Evolutionary conservation across 2,797 vertebrate species (phyloP).

Genomic region (Rhinogobio ventralis): DNA sequence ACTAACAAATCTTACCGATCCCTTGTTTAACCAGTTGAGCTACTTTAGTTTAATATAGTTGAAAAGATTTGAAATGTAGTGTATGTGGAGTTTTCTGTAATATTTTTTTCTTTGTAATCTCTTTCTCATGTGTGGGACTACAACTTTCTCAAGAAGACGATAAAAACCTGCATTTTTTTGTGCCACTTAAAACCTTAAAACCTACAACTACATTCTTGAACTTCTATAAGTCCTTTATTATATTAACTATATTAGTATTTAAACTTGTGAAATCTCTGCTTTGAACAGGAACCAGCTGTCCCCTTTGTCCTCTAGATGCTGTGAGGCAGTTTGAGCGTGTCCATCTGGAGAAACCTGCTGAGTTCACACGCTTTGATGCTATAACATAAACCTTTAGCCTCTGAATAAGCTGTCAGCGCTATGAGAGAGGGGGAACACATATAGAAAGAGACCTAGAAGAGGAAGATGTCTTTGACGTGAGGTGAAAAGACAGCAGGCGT

Average conservation of each 20-base stretch:
- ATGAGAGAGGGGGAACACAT: constrained; percentile 35
- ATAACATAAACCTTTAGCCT: constrained; percentile 57
- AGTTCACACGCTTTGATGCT: constrained; percentile 57
- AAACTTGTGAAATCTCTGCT: constrained; percentile 41
- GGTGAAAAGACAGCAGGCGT: constrained; percentile 39
- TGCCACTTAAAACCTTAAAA: constrained; percentile 27
- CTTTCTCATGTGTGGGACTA: neutral
- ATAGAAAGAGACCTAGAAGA: constrained; percentile 48
- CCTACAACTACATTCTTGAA: constrained; percentile 13
- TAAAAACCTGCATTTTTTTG: neutral
- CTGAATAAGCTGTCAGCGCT: constrained; percentile 61
- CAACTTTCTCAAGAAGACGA: neutral
- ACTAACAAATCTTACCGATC: neutral
- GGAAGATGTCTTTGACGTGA: constrained; percentile 44
- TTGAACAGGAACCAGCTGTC: constrained; percentile 60
- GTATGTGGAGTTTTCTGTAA: neutral
- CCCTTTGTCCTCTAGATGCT: constrained; percentile 58
- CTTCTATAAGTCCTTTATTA: constrained; percentile 49
- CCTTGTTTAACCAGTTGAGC: neutral
- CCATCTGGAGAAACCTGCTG: constrained; percentile 52
- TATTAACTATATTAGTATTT: constrained; percentile 46
- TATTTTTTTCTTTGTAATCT: constrained; percentile 4
- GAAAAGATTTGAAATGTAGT: neutral
- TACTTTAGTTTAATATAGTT: neutral
- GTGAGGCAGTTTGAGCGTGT: constrained; percentile 50